Base-by-base conservation (phyloP, 1,140 invertebrate genomes). In the Ceratitis capitata region DNA sequence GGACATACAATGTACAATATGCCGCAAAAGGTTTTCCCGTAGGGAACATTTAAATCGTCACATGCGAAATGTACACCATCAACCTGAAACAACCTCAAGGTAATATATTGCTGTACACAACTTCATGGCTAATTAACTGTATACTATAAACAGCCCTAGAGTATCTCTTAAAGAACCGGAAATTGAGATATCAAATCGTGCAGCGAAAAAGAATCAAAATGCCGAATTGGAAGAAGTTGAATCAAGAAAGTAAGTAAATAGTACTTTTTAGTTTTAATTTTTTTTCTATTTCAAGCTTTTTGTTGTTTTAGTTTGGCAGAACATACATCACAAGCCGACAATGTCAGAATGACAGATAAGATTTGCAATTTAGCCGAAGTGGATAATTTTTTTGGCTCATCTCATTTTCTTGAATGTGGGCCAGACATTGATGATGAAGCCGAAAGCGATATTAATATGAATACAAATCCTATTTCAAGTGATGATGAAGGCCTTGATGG, bases 391-490 rank as follows among this genome's bases (percentile, higher is more conserved):
- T 7, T 45, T 1, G 82, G 16, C 14, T 9, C 49, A 14, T 32
- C 82, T 16, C 45, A 51, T 26, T 53, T 83, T 83, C 26, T 78
- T 32, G 56, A 84, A 42, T 84, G 47, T 61, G 83, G 39, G 23
- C 47, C 61, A 29, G 16, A 58, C 26, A 19, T 26, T n/a, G 5
- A 16, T 26, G 51, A 56, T 14, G 51, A 64, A 2, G 16, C 45
- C n/a, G 64, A 69, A 16, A 39, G 32, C 29, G 84, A 74, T 23
- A n/a, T 26, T 49, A 69, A 69, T 32, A 69, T 69, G 58, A 16
- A 89, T 51, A 89, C 87, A 12, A 91, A 91, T 87, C 90, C 90
- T 42, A 91, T 91, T 86, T 91, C 90, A 10, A 91, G 89, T 78
- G 91, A 91, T 85, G 90, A 91, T 12, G 89, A 91, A 35, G 82